Evolutionary conservation across 2,113 vertebrate species (phyloP), one percentile per base, ranked within the genome.

Genomic region (Pygoscelis adeliae): DNA sequence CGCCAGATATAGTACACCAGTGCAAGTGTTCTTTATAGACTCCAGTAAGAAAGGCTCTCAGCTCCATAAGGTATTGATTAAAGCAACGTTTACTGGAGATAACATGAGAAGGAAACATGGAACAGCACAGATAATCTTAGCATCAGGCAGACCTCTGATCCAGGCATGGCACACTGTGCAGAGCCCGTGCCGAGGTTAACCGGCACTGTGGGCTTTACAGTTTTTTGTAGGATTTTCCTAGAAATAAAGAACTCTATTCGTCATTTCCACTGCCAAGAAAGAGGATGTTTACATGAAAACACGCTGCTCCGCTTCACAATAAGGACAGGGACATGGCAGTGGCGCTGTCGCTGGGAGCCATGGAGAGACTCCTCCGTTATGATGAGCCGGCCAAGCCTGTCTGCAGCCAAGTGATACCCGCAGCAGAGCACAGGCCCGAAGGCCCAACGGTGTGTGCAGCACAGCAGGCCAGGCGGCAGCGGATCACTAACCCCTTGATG

Each of bases 401-500:
- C 55, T 49, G 44, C 55, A 13, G 50, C 32, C 34, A 2, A 8
- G 63, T 0, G 40, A 3, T 10, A 1, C 4, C n/a, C 13, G 56
- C 26, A 4, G 78, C 26, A 4, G 15, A 19, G 30, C 42, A 3
- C 7, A 6, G 53, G 42, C 34, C 40, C 36, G 5, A 5, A 3
- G n/a, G n/a, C 56, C 23, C 34, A 42, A 15, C 13, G 6, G 42
- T 42, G 55, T 7, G 18, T 3, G 38, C 55, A 11, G 55, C 34
- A 5, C 36, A 3, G 53, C 17, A 2, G 62, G 22, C 18, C 4
- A 42, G 13, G 4, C 1, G 8, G 21, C 66, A 13, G 30, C 8
- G 1, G 13, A 4, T 22, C 15, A 1, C n/a, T 2, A 10, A 3
- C 15, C 17, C 58, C 42, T 6, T 1, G 10, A 5, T 2, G 14